These are phyloP conservation scores for Xyrichtys novacula DNA, from an alignment of 2,797 vertebrate species.

Conservation along the genomic window DNA sequence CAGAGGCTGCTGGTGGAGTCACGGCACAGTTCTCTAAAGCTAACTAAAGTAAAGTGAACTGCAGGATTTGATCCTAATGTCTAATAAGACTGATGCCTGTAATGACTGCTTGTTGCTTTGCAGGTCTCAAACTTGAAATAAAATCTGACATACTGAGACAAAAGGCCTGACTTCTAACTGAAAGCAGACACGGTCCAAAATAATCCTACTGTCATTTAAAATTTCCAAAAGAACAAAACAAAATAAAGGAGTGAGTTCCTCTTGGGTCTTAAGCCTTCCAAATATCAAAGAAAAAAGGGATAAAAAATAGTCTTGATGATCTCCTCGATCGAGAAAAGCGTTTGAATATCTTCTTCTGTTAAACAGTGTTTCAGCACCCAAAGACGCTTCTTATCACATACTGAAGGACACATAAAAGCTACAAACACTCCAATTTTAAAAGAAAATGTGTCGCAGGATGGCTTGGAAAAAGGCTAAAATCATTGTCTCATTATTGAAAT, in stretches of 20 bases:
- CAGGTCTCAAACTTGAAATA: too few relatives aligned
- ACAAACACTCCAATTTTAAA: not conserved
- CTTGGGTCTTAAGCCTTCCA: not conserved
- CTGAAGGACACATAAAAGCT: not conserved
- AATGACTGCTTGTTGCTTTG: not conserved
- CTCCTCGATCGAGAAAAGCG: not conserved
- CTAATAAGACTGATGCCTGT: too few relatives aligned
- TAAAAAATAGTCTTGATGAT: too few relatives aligned
- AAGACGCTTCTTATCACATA: not conserved
- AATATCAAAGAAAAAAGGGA: too few relatives aligned
- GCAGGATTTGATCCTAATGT: too few relatives aligned
- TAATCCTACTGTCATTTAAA: not conserved
- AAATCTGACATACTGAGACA: slow-evolving; percentile 1
- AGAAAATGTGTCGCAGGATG: not conserved
- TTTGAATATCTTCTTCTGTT: not conserved
- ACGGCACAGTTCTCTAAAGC: too few relatives aligned
- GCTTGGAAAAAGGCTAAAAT: not conserved
- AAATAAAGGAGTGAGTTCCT: not conserved
- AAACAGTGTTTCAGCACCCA: not conserved
- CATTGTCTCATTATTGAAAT: not conserved
- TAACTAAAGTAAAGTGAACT: too few relatives aligned
- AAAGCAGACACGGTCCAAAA: not conserved
- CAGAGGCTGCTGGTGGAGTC: too few relatives aligned
- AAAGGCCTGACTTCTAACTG: not conserved
- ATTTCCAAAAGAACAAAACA: not conserved